phyloP scores from a whole-genome alignment of 1,140 invertebrate species.

The Drosophila orena region DNA sequence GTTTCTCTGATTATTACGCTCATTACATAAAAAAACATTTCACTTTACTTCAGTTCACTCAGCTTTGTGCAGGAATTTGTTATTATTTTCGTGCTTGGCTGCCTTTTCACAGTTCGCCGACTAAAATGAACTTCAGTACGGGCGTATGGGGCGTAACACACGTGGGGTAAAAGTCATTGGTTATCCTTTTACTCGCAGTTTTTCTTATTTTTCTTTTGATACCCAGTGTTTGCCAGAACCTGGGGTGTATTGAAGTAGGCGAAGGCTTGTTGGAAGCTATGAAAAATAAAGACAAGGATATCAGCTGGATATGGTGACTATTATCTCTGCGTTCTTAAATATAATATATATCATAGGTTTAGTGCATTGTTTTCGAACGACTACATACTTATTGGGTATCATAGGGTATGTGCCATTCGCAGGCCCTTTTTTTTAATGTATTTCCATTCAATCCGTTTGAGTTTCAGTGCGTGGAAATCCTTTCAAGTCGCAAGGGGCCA shows the following conservation, averaged over 20 bases:
- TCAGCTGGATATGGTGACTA: no score
- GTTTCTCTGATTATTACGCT: constrained; percentile 80
- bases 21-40: constrained; percentile 77
- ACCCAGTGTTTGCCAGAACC: not conserved
- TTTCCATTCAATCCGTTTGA: constrained; percentile 49
- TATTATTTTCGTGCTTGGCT: constrained; percentile 80
- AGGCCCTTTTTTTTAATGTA: constrained; percentile 3
- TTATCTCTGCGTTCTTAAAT: no score
- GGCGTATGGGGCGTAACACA: constrained; percentile 2
- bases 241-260: not conserved
- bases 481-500: constrained; percentile 59
- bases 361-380: not conserved
- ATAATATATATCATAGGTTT: no score
- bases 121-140: constrained; percentile 33
- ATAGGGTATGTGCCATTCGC: not conserved
- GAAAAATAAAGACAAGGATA: no score
- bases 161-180: constrained; percentile 65
- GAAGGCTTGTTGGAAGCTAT: not conserved
- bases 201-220: constrained; percentile 11
- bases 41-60: constrained; percentile 49
- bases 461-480: constrained; percentile 53
- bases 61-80: constrained; percentile 60
- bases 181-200: constrained; percentile 64
- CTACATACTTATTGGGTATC: not conserved
- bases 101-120: constrained; percentile 71